Percentiles rank a stretch among this genome's conserved stretches.
Conservation (phyloP, 35 echinoderm and acorn worm species). For the Stichopus chloronotus region DNA sequence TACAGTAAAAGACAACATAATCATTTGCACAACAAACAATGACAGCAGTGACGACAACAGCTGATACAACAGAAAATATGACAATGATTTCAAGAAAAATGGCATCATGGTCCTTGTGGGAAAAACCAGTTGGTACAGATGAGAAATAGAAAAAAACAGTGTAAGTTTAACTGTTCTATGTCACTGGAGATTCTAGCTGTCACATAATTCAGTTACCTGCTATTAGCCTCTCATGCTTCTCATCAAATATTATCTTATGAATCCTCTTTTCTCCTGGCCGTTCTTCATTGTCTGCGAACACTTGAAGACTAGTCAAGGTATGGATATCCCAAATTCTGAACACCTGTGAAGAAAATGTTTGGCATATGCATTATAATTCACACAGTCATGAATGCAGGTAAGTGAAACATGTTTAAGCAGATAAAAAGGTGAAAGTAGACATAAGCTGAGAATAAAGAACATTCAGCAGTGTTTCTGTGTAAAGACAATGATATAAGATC, state of each 20-base stretch:
- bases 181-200: no score
- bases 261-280: constrained; percentile 96
- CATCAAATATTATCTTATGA: constrained; percentile 96
- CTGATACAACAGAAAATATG: no score
- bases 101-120: no score
- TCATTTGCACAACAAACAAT: no score
- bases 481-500: background rate
- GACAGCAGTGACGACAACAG: no score
- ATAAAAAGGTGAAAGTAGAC: background rate
- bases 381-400: no score
- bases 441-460: background rate
- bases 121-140: no score
- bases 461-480: background rate
- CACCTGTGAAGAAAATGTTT: constrained; percentile 55
- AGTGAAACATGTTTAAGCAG: background rate
- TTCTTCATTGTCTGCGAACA: constrained; percentile 98
- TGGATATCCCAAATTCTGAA: constrained; percentile 99
- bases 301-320: constrained; percentile 93
- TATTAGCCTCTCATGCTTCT: constrained; percentile 92
- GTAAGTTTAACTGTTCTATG: no score
- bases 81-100: no score
- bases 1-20: no score
- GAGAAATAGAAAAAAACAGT: no score
- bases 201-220: constrained; percentile 62
- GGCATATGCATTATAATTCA: background rate